Evolutionary conservation across 1,140 invertebrate species (phyloP), one percentile per base, ranked within the genome.

Genomic region (Parapsyche elsis): DNA sequence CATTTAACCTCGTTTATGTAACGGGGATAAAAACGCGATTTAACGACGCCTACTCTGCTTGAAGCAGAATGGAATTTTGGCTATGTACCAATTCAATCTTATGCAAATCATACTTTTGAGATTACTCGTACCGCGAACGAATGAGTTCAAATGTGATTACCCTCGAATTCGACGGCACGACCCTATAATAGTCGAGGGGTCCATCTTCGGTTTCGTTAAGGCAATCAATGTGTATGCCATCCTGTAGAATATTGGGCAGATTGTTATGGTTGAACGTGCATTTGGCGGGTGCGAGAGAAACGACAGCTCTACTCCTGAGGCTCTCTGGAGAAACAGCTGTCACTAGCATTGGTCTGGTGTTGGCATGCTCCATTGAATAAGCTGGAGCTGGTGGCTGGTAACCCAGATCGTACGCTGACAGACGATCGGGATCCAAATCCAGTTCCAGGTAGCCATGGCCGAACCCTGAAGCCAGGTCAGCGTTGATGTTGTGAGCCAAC

Each of bases 201-300:
- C 21, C 24, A 16, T 80, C 64, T 16, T 70, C 59, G n/a, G 46
- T 45, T 23, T 76, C 73, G 21, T 61, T 71, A 1, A 81, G 45
- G 1, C 70, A 49, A 44, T 81, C 76, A 16, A 81, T 21, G 46
- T 71, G 67, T 19, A 81, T 81, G 49, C 76, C 80, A 26, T 77
- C 70, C 49, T 81, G 80, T 0, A 78, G 45, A 44, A 78, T 81
- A 26, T 78, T 81, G 1, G 80, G 80, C 49, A 81, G 30, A 24
- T 73, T 78, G n/a, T 78, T 81, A 23, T 49, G 79, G 44, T 74
- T 76, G 24, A 14, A 61, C n/a, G 38, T 10, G 16, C 53, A 59
- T 30, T 71, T 71, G 49, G 14, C 14, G 70, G 24, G 21, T 5
- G 81, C 76, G 59, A 83, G 61, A 0, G 73, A 80, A 14, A 83